Conservation (phyloP, 1,140 invertebrate species). For the Lepidurus apus region DNA sequence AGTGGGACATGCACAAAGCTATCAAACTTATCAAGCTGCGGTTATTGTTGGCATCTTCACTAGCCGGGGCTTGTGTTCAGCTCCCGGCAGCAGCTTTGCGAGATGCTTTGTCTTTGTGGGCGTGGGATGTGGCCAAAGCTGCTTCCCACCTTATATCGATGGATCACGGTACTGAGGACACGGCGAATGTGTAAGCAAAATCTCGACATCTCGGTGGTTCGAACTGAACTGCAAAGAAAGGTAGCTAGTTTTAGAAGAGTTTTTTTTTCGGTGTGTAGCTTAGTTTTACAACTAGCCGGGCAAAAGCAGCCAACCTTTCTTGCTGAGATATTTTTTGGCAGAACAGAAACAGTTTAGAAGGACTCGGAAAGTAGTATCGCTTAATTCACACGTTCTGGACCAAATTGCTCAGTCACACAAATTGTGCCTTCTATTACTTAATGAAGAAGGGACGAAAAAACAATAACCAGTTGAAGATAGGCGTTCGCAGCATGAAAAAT, state of each 20-base stretch:
- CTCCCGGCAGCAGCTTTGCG: constrained; percentile 36
- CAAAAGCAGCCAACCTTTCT: background rate
- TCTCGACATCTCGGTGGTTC: too few relatives aligned
- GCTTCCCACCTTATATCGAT: constrained; percentile 33
- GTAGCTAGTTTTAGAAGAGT: too few relatives aligned
- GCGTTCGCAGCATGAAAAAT: background rate
- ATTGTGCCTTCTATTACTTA: constrained; percentile 7
- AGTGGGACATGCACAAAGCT: constrained; percentile 83
- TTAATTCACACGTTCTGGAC: background rate
- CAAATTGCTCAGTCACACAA: background rate
- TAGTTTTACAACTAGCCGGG: background rate
- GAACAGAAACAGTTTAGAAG: background rate
- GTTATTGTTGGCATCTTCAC: constrained; percentile 45
- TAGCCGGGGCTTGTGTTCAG: constrained; percentile 37
- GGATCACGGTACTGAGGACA: constrained; percentile 26
- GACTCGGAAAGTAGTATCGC: background rate
- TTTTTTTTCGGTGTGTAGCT: background rate
- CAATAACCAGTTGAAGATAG: background rate
- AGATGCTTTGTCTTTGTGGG: constrained; percentile 30
- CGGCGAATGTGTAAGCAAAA: background rate
- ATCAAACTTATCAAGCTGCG: constrained; percentile 77
- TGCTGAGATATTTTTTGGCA: background rate
- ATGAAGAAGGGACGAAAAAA: background rate
- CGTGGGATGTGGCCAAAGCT: constrained; percentile 37
- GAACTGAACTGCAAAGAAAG: too few relatives aligned